Evolutionary conservation across 2,888 invertebrate genomes (phyloP).

Genomic region (Operophtera brumata): DNA sequence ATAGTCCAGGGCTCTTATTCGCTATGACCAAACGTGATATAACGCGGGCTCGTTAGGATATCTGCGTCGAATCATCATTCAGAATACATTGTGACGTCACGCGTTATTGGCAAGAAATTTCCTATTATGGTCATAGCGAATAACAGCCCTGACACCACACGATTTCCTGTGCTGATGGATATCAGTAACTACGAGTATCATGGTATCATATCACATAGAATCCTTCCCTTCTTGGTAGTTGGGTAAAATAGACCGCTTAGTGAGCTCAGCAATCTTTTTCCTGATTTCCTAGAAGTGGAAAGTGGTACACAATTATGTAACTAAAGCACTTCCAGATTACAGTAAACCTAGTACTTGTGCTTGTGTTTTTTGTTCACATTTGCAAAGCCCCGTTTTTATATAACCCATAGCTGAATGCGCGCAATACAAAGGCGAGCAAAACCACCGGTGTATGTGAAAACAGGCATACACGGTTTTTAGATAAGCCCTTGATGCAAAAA

Average conservation of each 20-base stretch:
- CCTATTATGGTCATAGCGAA: too few relatives aligned
- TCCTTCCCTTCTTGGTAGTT: background rate
- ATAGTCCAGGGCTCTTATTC: too few relatives aligned
- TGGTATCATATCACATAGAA: background rate
- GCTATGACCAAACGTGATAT: too few relatives aligned
- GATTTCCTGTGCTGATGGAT: too few relatives aligned
- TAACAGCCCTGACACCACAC: too few relatives aligned
- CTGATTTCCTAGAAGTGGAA: conserved; percentile 5
- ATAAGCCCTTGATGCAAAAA: conserved; percentile 19
- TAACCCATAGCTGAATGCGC: conserved; percentile 62
- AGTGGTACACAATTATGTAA: conserved; percentile 10
- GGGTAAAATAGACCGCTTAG: background rate
- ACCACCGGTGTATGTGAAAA: conserved; percentile 38
- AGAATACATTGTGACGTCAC: too few relatives aligned
- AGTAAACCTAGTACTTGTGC: conserved; percentile 35
- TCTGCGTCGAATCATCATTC: too few relatives aligned
- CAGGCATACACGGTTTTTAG: conserved; percentile 31
- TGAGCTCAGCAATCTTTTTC: background rate
- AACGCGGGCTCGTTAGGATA: too few relatives aligned
- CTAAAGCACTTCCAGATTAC: conserved; percentile 35
- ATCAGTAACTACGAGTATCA: background rate
- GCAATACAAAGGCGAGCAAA: conserved; percentile 65
- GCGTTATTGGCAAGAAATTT: too few relatives aligned
- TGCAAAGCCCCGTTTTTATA: conserved; percentile 59
- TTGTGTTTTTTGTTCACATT: conserved; percentile 52